Evolutionary conservation across 2,797 vertebrate species (phyloP).

Genomic region (Thaleichthys pacificus): DNA sequence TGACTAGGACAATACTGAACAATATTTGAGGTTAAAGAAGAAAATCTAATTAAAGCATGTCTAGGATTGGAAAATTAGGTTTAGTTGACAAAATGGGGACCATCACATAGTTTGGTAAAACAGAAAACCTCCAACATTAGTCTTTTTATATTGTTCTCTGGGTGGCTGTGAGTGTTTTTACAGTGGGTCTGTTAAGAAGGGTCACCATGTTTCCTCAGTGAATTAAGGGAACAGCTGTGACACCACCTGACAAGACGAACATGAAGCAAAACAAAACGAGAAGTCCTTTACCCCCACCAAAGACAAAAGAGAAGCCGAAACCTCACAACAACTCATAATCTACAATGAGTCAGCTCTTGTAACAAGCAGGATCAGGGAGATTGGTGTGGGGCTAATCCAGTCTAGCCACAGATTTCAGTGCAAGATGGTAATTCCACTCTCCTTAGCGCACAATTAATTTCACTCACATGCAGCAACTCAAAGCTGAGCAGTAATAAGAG

Average conservation of each 20-base stretch:
- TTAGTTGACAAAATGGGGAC: not conserved
- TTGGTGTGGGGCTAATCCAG: constrained; percentile 70
- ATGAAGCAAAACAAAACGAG: constrained; percentile 75
- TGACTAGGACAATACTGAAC: constrained; percentile 45
- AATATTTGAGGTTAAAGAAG: not conserved
- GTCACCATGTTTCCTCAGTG: constrained; percentile 66
- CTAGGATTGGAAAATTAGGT: not conserved
- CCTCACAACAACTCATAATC: constrained; percentile 76
- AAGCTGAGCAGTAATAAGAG: constrained; percentile 61
- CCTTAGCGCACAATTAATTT: constrained; percentile 78
- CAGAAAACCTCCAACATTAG: not conserved
- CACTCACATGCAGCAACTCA: constrained; percentile 65
- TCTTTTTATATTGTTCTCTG: constrained; percentile 30
- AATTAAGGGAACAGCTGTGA: constrained; percentile 93
- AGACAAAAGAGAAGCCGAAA: constrained; percentile 78
- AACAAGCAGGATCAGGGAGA: constrained; percentile 79
- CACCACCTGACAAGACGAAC: constrained; percentile 84
- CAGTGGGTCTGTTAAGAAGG: constrained; percentile 72
- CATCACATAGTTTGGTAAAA: not conserved
- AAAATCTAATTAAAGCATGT: not conserved
- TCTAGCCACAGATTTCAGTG: constrained; percentile 69
- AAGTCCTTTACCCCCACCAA: constrained; percentile 64
- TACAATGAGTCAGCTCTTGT: constrained; percentile 76
- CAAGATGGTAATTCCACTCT: constrained; percentile 80
- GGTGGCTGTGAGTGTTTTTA: constrained; percentile 61